Evolutionary conservation across 2,113 vertebrate genomes (phyloP).

Genomic region (Oncorhynchus masou): DNA sequence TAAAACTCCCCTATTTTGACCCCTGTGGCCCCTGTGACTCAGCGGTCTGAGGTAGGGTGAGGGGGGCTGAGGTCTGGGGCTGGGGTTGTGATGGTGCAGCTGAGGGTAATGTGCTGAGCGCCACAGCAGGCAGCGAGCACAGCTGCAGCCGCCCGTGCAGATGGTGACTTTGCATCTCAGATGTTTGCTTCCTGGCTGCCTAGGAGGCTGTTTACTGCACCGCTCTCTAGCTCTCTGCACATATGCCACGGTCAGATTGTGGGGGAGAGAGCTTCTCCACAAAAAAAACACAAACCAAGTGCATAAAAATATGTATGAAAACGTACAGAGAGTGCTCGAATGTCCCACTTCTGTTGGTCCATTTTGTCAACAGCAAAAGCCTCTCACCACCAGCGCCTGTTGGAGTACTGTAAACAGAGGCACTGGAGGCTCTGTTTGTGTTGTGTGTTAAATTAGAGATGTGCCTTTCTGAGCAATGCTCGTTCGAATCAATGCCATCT

Average conservation of each 20-base stretch:
- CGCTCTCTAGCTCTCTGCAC: neutral
- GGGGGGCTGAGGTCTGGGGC: no score
- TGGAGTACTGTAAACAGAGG: neutral
- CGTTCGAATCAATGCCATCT: slow-evolving; percentile 4
- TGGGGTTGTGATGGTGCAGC: neutral
- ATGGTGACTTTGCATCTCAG: slow-evolving; percentile 9
- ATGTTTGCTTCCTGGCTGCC: slow-evolving; percentile 8
- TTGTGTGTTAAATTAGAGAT: neutral
- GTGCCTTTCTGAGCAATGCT: slow-evolving; percentile 3
- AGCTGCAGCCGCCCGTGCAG: neutral
- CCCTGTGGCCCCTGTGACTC: neutral
- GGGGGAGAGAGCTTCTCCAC: neutral
- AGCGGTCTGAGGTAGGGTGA: neutral
- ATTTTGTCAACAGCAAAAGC: neutral
- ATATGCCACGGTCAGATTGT: slow-evolving; percentile 1
- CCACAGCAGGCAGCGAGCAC: neutral
- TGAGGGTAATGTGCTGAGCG: slow-evolving; percentile 11
- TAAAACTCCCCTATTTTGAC: neutral
- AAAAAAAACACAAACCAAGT: neutral
- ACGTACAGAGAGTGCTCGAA: neutral
- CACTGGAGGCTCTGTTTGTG: neutral
- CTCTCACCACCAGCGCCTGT: neutral
- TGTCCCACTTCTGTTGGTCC: neutral
- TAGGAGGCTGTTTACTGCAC: slow-evolving; percentile 5
- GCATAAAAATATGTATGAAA: neutral